Conservation (phyloP, 2,113 vertebrate species). For the Myrmecophaga tridactyla region DNA sequence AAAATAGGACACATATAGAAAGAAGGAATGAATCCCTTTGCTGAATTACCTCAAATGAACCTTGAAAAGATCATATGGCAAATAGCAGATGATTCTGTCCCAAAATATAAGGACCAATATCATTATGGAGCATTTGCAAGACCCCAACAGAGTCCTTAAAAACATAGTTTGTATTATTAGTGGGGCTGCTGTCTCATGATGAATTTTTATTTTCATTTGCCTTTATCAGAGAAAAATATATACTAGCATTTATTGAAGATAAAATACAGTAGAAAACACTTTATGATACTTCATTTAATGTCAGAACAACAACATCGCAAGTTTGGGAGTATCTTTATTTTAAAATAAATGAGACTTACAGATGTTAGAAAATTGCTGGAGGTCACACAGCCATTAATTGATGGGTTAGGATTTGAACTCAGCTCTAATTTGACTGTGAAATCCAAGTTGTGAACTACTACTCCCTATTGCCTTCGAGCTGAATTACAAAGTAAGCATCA, state of each 20-base stretch:
- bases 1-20: constrained; percentile 52
- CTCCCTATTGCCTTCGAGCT: background rate
- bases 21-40: constrained; percentile 14
- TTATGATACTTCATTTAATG: background rate
- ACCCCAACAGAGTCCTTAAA: background rate
- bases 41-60: constrained; percentile 45
- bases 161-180: background rate
- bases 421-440: background rate
- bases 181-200: background rate
- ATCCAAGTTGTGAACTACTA: background rate
- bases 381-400: background rate
- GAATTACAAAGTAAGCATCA: background rate
- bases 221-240: constrained; percentile 30
- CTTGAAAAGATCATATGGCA: background rate
- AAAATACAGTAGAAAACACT: background rate
- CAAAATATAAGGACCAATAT: background rate
- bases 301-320: background rate
- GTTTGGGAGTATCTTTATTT: background rate
- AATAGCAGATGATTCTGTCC: background rate
- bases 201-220: background rate
- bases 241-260: background rate
- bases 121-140: background rate
- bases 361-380: background rate
- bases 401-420: background rate
- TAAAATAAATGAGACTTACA: background rate